A percentile compares a stretch with the other conserved stretches of the same genome.
Evolutionary conservation across 1,140 invertebrate species (phyloP).

Genomic region (Ridgeia piscesae): DNA sequence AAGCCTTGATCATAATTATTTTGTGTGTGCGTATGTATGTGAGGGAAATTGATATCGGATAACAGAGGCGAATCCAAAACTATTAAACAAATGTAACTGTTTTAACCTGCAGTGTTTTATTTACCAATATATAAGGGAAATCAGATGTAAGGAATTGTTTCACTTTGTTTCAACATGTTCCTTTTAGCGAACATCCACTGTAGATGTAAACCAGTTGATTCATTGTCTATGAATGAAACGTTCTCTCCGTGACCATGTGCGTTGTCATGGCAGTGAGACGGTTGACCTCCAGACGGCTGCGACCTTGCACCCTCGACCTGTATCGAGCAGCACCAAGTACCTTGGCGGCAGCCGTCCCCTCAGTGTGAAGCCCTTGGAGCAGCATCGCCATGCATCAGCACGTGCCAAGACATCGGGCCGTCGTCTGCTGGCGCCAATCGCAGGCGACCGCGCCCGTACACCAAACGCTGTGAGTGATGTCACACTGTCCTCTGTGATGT

Average conservation of each 20-base stretch:
- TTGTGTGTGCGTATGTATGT: too few relatives aligned
- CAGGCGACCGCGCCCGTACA: background rate
- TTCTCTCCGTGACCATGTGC: background rate
- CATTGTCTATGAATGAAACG: background rate
- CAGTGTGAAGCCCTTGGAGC: background rate
- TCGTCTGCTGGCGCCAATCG: background rate
- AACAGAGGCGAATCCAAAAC: too few relatives aligned
- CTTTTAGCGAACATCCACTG: too few relatives aligned
- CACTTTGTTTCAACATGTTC: too few relatives aligned
- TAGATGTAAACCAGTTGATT: background rate
- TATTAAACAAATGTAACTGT: too few relatives aligned
- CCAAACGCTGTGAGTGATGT: background rate
- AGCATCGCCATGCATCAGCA: background rate
- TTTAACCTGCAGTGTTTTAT: too few relatives aligned
- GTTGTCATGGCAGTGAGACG: background rate
- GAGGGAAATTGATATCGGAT: too few relatives aligned
- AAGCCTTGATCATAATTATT: too few relatives aligned
- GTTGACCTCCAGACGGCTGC: background rate
- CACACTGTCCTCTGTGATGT: background rate
- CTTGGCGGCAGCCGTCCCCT: background rate
- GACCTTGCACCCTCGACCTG: background rate
- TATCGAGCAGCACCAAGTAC: background rate
- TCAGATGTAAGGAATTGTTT: too few relatives aligned
- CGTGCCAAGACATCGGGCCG: background rate
- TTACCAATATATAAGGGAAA: too few relatives aligned